phyloP scores from a whole-genome alignment of 2,888 invertebrate species.

The Yponomeuta plumbellus region DNA sequence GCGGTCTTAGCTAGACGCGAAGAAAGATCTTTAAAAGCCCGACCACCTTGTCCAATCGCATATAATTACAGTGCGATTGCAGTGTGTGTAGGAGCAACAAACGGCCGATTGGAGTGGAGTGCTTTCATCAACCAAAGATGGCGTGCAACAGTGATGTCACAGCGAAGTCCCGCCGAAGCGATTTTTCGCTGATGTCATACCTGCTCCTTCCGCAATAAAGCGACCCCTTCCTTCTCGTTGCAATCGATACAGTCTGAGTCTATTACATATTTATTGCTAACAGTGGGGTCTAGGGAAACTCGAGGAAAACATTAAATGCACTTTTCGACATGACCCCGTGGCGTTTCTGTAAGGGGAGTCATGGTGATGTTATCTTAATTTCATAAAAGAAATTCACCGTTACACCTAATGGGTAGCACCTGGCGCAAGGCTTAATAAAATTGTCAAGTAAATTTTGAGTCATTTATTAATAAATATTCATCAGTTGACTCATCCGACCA shows the following conservation, averaged over 20 bases:
- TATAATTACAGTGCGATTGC: too few relatives aligned
- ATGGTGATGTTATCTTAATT: constrained; percentile 31
- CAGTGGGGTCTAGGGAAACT: constrained; percentile 37
- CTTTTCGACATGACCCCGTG: constrained; percentile 27
- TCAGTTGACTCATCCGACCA: constrained; percentile 7
- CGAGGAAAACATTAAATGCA: constrained; percentile 43
- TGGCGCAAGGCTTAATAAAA: neutral
- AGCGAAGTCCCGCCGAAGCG: neutral
- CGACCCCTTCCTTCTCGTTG: constrained; percentile 39
- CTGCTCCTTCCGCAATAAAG: constrained; percentile 42
- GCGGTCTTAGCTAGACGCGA: too few relatives aligned
- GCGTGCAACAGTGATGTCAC: neutral
- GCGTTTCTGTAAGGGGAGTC: constrained; percentile 28
- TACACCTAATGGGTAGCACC: neutral
- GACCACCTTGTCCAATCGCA: too few relatives aligned
- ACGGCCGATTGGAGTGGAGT: too few relatives aligned
- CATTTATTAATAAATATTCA: constrained; percentile 2
- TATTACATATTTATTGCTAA: constrained; percentile 62
- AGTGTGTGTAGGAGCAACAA: too few relatives aligned
- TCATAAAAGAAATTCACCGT: constrained; percentile 9
- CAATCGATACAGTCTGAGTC: constrained; percentile 55
- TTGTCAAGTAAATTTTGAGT: neutral
- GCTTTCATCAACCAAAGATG: too few relatives aligned
- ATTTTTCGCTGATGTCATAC: constrained; percentile 42
- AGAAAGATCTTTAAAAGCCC: too few relatives aligned